Evolutionary conservation across 2,888 invertebrate species (phyloP).

Genomic region (Anaspis maculata): DNA sequence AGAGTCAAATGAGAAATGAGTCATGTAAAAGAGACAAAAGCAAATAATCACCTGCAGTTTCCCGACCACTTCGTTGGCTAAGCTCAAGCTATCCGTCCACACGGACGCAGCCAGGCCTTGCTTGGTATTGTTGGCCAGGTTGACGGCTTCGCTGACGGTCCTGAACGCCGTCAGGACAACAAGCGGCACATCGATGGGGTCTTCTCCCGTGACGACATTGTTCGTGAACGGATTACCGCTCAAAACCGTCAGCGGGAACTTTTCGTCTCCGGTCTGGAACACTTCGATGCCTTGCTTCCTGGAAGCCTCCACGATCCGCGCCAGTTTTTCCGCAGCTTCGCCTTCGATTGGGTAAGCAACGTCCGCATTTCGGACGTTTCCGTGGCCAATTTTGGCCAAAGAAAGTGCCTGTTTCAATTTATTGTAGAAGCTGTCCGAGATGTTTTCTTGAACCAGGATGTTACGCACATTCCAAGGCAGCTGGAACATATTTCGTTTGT

Average conservation of each 20-base stretch:
- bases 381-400: conserved; percentile 31
- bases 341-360: conserved; percentile 35
- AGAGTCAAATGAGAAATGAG: too few species aligned
- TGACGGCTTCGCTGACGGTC: conserved; percentile 48
- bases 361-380: conserved; percentile 42
- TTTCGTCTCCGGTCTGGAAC: conserved; percentile 16
- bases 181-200: conserved; percentile 34
- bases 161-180: conserved; percentile 46
- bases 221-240: conserved; percentile 27
- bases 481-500: too few species aligned
- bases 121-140: conserved; percentile 46
- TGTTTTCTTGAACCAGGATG: conserved; percentile 46
- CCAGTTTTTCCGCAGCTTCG: conserved; percentile 27
- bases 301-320: conserved; percentile 21
- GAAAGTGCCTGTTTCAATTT: conserved; percentile 39
- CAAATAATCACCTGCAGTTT: conserved; percentile 45
- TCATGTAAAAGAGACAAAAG: too few species aligned
- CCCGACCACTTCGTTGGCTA: conserved; percentile 47
- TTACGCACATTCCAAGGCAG: conserved; percentile 42
- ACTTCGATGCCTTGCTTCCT: conserved; percentile 28
- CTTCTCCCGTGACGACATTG: conserved; percentile 25
- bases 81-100: conserved; percentile 49
- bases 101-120: conserved; percentile 47
- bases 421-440: conserved; percentile 40
- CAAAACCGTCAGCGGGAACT: conserved; percentile 27